phyloP scores from a whole-genome alignment of 2,888 invertebrate species.

The Noctua janthina region DNA sequence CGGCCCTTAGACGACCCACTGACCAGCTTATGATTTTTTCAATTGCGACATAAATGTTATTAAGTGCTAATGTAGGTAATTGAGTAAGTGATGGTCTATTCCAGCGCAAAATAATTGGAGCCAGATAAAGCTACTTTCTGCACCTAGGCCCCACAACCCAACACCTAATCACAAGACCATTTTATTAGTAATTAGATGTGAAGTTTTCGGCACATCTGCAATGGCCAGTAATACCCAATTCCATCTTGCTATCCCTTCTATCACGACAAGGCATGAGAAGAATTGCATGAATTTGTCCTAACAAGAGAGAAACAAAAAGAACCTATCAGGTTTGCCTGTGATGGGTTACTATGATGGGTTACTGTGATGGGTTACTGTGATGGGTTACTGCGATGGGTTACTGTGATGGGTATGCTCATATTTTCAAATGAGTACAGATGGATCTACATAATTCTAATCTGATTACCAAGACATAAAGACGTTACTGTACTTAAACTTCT shows the following conservation, averaged over 20 bases:
- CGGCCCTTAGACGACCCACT: too few relatives aligned
- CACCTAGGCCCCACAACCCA: neutral
- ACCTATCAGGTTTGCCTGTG: neutral
- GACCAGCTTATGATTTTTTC: neutral
- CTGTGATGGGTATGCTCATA: neutral
- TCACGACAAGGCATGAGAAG: neutral
- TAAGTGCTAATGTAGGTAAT: neutral
- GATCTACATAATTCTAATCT: neutral
- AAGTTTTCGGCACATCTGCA: neutral
- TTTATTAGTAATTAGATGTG: neutral
- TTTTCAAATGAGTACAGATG: neutral
- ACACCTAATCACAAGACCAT: neutral
- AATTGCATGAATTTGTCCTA: neutral
- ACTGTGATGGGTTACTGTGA: too few relatives aligned
- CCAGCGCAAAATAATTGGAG: neutral
- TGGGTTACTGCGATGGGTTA: too few relatives aligned
- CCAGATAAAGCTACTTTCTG: neutral
- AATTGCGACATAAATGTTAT: neutral
- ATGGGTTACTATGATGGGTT: neutral
- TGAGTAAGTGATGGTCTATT: neutral
- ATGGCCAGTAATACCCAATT: too few relatives aligned
- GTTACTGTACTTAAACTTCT: neutral
- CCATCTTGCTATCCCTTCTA: too few relatives aligned
- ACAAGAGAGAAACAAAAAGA: neutral
- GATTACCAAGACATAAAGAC: neutral